Evolutionary conservation across 2,113 vertebrate species (phyloP).

Genomic region (Carollia perspicillata): DNA sequence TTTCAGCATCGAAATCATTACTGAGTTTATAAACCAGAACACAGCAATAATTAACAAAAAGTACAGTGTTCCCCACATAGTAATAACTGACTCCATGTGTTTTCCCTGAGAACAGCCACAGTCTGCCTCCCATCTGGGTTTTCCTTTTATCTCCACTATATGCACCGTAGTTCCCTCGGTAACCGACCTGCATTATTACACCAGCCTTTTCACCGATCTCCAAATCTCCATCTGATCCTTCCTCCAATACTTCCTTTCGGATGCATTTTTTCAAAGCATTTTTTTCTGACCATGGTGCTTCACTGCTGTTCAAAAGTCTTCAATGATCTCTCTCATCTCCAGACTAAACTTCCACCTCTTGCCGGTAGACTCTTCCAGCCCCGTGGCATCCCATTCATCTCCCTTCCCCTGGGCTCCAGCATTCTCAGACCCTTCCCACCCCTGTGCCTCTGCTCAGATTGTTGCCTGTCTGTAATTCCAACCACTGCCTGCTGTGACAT

Average conservation of each 20-base stretch:
- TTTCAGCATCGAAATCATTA: conserved; percentile 13
- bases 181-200: background rate
- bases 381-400: rapidly evolving
- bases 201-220: background rate
- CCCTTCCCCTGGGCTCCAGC: background rate
- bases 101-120: background rate
- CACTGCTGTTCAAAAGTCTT: background rate
- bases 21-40: background rate
- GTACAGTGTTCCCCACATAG: background rate
- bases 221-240: background rate
- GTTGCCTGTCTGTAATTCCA: too few relatives aligned
- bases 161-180: background rate
- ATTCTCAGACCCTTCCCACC: background rate
- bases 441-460: background rate
- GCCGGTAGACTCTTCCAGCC: background rate
- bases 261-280: background rate
- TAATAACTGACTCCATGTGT: background rate
- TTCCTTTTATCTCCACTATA: background rate
- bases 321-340: background rate
- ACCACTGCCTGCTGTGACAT: background rate
- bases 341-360: background rate
- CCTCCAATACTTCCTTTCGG: background rate
- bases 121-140: background rate
- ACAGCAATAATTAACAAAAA: background rate
- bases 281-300: background rate